These are phyloP conservation scores for Porites divaricata DNA, from an alignment of 92 coral and sea anemone genomes.

Conservation along the genomic window DNA sequence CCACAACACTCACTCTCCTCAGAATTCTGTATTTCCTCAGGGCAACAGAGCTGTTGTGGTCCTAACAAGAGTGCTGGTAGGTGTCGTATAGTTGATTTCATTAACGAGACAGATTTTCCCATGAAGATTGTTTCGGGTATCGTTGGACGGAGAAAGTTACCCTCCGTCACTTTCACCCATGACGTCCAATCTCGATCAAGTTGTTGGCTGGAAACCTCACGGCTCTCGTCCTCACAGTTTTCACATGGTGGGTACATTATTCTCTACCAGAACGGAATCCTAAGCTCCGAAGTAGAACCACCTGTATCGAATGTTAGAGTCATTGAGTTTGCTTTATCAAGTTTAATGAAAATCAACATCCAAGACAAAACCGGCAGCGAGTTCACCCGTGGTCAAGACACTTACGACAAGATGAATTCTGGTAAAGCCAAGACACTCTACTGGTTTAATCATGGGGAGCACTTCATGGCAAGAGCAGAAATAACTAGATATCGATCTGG, in stretches of 20 bases:
- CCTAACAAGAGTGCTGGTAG: not conserved
- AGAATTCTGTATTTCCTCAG: not conserved
- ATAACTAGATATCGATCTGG: not conserved
- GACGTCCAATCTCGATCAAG: not conserved
- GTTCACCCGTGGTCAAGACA: conserved; percentile 14
- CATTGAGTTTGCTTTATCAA: conserved; percentile 17
- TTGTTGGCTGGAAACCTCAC: not conserved
- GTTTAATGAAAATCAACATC: conserved; percentile 9
- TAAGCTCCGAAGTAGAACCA: not conserved
- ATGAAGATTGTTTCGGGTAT: not conserved
- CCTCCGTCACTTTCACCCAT: not conserved
- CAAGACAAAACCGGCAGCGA: not conserved
- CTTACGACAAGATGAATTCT: conserved; percentile 12
- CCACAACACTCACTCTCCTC: not conserved
- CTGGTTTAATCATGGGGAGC: not conserved
- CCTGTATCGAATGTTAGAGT: not conserved
- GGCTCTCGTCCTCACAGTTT: not conserved
- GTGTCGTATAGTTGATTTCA: not conserved
- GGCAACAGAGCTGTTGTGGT: not conserved
- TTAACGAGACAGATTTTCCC: not conserved
- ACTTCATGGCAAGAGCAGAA: conserved; percentile 22
- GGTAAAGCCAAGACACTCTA: not conserved
- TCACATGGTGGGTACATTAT: not conserved
- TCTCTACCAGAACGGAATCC: conserved; percentile 5
- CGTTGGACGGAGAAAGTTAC: not conserved